phyloP scores from a whole-genome alignment of 2,113 vertebrate genomes.

The Echinops telfairi region DNA sequence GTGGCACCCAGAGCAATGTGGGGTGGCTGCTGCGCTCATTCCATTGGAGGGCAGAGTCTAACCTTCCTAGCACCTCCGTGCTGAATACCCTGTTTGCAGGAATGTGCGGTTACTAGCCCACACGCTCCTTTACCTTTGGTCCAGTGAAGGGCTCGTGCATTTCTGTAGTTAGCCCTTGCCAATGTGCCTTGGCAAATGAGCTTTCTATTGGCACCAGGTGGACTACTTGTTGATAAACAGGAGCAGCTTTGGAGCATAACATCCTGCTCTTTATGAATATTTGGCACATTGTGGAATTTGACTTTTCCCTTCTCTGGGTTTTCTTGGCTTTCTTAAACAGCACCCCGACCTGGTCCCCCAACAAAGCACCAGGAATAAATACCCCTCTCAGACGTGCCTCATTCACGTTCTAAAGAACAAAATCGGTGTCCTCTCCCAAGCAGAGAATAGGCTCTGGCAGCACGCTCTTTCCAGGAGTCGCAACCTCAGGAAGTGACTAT shows the following conservation, averaged over 20 bases:
- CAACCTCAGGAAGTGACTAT: not conserved
- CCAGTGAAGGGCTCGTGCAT: not conserved
- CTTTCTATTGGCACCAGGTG: not conserved
- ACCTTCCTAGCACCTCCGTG: not conserved
- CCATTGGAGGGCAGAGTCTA: not conserved
- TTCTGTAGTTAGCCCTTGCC: not conserved
- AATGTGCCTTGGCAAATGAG: slow-evolving; percentile 16
- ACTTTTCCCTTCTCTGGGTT: slow-evolving; percentile 49
- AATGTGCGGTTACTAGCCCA: not conserved
- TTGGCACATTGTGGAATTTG: slow-evolving; percentile 44
- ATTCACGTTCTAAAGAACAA: slow-evolving; percentile 42
- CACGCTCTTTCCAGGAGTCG: not conserved
- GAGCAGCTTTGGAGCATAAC: slow-evolving; percentile 17
- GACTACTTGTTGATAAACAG: slow-evolving; percentile 34
- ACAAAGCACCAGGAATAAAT: slow-evolving; percentile 35
- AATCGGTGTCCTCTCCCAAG: not conserved
- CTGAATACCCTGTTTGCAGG: not conserved
- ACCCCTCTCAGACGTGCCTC: not conserved
- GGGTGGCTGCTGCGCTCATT: not conserved
- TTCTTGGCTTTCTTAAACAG: slow-evolving; percentile 44
- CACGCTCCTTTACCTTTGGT: not conserved
- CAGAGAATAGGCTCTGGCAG: slow-evolving; percentile 48
- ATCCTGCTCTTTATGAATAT: slow-evolving; percentile 20
- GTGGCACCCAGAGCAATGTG: not conserved
- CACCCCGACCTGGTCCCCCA: not conserved